Evolutionary conservation across 2,888 invertebrate species (phyloP).

Genomic region (Petrolisthes manimaculis): DNA sequence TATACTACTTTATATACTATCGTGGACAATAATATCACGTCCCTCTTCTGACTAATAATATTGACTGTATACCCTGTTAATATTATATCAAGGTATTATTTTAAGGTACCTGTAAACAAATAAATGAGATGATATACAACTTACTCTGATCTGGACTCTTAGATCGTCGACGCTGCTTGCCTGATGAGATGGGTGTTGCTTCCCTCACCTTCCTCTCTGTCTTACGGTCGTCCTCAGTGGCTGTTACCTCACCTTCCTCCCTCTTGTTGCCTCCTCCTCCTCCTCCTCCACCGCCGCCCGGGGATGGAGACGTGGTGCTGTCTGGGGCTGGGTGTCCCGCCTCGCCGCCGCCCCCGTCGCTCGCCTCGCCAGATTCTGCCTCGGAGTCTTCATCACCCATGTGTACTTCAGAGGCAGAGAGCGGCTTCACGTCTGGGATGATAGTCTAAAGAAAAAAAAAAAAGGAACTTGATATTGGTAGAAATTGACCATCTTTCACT

Average conservation of each 20-base stretch:
- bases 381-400: slow-evolving; percentile 52
- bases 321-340: slow-evolving; percentile 30
- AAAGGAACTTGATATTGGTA: too few species aligned
- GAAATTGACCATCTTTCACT: too few species aligned
- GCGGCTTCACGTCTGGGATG: slow-evolving; percentile 61
- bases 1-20: too few species aligned
- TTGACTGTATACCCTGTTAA: too few species aligned
- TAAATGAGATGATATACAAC: background rate
- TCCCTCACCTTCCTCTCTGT: slow-evolving; percentile 50
- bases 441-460: too few species aligned
- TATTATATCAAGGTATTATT: too few species aligned
- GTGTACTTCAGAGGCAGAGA: slow-evolving; percentile 57
- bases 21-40: too few species aligned
- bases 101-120: too few species aligned
- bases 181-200: slow-evolving; percentile 29
- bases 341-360: slow-evolving; percentile 25
- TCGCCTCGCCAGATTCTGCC: slow-evolving; percentile 49
- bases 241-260: slow-evolving; percentile 10
- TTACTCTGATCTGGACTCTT: slow-evolving; percentile 50
- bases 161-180: slow-evolving; percentile 37
- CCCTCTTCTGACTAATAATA: too few species aligned
- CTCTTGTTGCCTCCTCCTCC: slow-evolving; percentile 2
- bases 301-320: background rate
- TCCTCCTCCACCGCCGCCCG: slow-evolving; percentile 7
- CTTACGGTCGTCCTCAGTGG: slow-evolving; percentile 16